These are phyloP conservation scores for Eupsittula cactorum DNA, from an alignment of 2,113 vertebrate genomes.

Conservation along the genomic window DNA sequence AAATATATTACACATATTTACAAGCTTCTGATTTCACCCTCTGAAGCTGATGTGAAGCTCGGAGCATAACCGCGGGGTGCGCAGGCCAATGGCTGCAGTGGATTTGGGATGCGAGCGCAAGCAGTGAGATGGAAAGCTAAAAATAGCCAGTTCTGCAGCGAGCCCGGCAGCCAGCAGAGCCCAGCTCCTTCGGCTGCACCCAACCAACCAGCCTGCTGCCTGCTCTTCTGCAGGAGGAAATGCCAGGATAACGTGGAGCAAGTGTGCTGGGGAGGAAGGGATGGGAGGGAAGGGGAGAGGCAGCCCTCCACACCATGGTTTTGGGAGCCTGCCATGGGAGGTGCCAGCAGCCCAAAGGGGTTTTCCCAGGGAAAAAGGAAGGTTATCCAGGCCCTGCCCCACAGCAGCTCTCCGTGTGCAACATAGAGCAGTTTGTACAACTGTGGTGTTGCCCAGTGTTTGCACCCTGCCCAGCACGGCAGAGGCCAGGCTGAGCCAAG, in stretches of 20 bases:
- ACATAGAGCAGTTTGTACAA: background rate
- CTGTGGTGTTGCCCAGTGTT: background rate
- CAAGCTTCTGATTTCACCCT: conserved; percentile 54
- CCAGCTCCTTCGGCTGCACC: background rate
- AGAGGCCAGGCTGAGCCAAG: background rate
- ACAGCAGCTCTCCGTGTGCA: background rate
- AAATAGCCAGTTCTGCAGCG: background rate
- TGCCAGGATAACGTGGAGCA: accelerated
- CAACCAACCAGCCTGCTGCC: background rate
- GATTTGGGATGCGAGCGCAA: background rate
- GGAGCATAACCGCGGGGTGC: background rate
- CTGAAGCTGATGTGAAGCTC: background rate
- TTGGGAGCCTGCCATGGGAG: background rate
- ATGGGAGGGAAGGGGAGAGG: background rate
- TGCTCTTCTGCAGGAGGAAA: accelerated
- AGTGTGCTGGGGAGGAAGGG: background rate
- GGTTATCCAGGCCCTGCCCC: background rate
- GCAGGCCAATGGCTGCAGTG: background rate
- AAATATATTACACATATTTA: conserved; percentile 80
- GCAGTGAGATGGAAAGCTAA: conserved; percentile 9
- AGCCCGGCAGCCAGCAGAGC: background rate
- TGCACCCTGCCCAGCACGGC: background rate
- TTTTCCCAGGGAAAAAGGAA: background rate
- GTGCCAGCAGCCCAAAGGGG: background rate
- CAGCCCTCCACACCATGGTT: background rate